A percentile compares a stretch with the other conserved stretches of the same genome.
Conservation (phyloP, 2,797 vertebrate genomes). For the Otolemur crassicaudatus region DNA sequence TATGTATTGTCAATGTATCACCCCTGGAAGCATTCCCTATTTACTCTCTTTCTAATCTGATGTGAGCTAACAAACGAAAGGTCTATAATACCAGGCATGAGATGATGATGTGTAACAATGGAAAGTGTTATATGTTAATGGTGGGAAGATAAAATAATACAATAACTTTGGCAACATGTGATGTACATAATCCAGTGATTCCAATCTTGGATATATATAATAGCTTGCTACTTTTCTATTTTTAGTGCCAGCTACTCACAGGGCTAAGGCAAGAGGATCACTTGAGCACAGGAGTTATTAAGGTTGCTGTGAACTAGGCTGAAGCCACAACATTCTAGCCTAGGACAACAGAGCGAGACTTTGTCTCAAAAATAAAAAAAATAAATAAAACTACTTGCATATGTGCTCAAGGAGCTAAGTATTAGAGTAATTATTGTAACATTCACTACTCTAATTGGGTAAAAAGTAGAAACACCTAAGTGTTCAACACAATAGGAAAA, state of each 20-base stretch:
- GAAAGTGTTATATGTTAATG: not conserved
- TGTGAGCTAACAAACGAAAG: not conserved
- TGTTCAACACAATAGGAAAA: constrained; percentile 12
- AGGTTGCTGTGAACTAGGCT: no score
- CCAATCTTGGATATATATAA: not conserved
- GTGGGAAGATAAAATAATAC: not conserved
- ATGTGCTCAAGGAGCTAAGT: not conserved
- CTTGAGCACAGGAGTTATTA: no score
- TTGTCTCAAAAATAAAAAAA: no score
- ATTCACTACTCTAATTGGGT: not conserved
- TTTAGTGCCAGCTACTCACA: no score
- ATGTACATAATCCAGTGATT: not conserved
- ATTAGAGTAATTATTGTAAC: not conserved
- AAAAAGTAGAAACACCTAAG: not conserved
- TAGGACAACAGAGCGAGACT: no score
- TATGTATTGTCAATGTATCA: not conserved
- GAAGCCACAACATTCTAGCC: no score
- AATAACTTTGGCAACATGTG: not conserved
- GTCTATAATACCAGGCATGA: not conserved
- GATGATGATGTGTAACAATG: not conserved
- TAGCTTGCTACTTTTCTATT: no score
- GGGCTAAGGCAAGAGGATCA: no score
- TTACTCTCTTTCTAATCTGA: not conserved
- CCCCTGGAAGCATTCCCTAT: not conserved
- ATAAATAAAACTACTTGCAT: not conserved